phyloP scores from a whole-genome alignment of 1,140 invertebrate genomes.

The Rhagoletis pomonella region DNA sequence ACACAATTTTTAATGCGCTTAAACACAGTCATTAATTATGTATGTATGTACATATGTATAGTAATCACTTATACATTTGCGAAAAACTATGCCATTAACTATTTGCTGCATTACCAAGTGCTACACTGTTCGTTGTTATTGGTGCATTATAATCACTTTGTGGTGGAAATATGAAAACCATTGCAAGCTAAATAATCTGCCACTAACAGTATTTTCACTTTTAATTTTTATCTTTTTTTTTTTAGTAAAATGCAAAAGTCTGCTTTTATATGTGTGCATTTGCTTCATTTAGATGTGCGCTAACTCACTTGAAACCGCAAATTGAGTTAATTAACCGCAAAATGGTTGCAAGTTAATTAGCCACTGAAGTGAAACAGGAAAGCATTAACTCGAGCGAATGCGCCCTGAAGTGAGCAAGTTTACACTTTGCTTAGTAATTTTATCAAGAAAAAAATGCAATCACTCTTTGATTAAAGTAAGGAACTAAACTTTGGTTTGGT shows the following conservation, averaged over 20 bases:
- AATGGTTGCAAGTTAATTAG: slow-evolving; percentile 7
- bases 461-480: too few relatives aligned
- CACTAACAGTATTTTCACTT: too few relatives aligned
- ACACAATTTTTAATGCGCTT: neutral
- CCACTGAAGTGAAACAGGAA: neutral
- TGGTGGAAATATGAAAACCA: too few relatives aligned
- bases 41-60: neutral
- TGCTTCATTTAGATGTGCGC: neutral
- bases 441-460: too few relatives aligned
- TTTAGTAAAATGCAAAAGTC: too few relatives aligned
- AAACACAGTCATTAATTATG: neutral
- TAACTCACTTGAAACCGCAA: neutral
- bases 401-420: neutral
- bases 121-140: too few relatives aligned
- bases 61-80: neutral
- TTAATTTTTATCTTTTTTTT: too few relatives aligned
- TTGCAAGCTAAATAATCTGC: too few relatives aligned
- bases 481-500: too few relatives aligned
- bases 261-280: too few relatives aligned
- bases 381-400: neutral
- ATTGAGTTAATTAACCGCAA: slow-evolving; percentile 34
- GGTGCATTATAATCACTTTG: too few relatives aligned
- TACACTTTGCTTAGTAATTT: neutral
- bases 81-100: neutral
- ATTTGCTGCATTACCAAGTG: neutral